Evolutionary conservation across 2,113 vertebrate genomes (phyloP), one percentile per base, ranked within the genome.

Genomic region (Phylloscopus whistleri): DNA sequence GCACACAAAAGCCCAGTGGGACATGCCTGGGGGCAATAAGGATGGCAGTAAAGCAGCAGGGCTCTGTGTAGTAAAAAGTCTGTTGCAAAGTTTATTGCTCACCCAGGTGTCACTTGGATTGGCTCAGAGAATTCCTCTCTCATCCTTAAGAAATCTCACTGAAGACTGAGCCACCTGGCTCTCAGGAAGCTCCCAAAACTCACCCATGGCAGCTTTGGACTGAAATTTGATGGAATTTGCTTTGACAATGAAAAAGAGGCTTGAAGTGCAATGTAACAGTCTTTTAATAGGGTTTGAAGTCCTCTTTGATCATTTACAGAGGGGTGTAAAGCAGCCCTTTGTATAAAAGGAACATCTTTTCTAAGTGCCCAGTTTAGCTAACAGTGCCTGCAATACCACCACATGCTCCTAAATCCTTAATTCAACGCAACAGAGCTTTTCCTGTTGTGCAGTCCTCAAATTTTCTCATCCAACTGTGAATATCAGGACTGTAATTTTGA

Each of bases 21-120:
- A 90, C 43, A 17, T 26, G 69, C 80, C 93, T 92, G 83, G 73
- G 91, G 86, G 94, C 94, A 87, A 21, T 72, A 74, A 89, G 86
- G 64, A 89, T 27, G 77, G 90, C 88, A 92, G 84, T 77, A 92
- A 96, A 95, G 63, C 96, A 91, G 89, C 75, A 59, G 89, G 87
- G 63, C 81, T 94, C 91, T 35, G 46, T 19, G 41, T 9, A 67
- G 53, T 35, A 16, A 88, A 16, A 88, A 86, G 72, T 84, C 91
- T 92, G 23, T 41, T 84, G 77, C 84, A 64, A 90, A 81, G 44
- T 68, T 80, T 35, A 75, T 43, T 79, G 77, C 87, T 69, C 60
- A 78, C 49, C 48, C 86, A 89, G 80, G 66, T 92, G 83, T 49
- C 76, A 67, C 64, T 63, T 53, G 60, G 27, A 80, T 26, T 67